phyloP scores from a whole-genome alignment of 2,113 vertebrate genomes.

The Sebastes schlegelii region DNA sequence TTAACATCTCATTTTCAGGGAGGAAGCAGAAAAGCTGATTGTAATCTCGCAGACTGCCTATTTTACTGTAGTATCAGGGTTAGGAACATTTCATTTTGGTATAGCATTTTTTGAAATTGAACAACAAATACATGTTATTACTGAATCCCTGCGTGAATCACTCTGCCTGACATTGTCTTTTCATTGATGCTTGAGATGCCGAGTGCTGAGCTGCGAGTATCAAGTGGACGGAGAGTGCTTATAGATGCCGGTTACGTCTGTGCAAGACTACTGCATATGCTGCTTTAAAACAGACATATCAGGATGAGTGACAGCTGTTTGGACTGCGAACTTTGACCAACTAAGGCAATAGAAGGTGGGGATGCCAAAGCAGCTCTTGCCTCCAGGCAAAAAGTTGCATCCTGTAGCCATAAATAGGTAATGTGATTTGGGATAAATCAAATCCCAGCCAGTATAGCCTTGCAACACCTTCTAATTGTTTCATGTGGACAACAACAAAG shows the following conservation, averaged over 20 bases:
- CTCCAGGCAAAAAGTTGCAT: slow-evolving; percentile 29
- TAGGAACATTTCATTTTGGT: too few species aligned
- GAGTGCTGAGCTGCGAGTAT: background rate
- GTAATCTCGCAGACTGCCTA: too few species aligned
- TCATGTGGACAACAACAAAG: slow-evolving; percentile 17
- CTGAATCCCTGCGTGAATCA: background rate
- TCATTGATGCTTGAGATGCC: slow-evolving; percentile 10
- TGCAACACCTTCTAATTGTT: slow-evolving; percentile 39
- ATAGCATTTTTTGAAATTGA: background rate
- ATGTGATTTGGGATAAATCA: slow-evolving; percentile 34
- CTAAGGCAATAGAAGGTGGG: background rate
- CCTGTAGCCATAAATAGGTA: slow-evolving; percentile 40
- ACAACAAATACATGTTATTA: background rate
- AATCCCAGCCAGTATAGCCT: slow-evolving; percentile 26
- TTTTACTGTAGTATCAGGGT: too few species aligned
- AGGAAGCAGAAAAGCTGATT: background rate
- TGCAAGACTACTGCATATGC: background rate
- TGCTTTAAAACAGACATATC: slow-evolving; percentile 9
- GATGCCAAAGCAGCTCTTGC: background rate
- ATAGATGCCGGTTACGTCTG: background rate
- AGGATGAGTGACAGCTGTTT: slow-evolving; percentile 28
- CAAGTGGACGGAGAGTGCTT: background rate
- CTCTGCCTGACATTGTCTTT: background rate
- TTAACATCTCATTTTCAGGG: background rate
- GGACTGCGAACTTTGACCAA: background rate